Evolutionary conservation across 2,888 invertebrate genomes (phyloP), one percentile per base, ranked within the genome.

Genomic region (Drosophila austrosaltans): DNA sequence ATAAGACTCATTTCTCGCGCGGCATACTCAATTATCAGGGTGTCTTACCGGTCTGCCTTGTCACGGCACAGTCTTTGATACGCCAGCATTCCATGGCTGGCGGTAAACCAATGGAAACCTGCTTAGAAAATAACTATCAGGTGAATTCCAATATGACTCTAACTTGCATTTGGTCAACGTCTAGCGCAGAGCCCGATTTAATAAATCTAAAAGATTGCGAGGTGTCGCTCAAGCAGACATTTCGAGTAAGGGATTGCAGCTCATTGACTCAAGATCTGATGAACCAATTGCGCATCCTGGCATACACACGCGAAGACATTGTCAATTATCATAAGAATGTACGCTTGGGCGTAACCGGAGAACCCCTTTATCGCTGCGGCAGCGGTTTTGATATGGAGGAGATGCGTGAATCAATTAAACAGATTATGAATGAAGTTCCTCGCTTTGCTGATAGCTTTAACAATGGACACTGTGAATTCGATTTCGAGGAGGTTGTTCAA

Each of bases 231-330:
- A 81, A 74, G 42, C 92, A 92, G 72, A 81, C 82, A 0, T 89
- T 92, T 73, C 76, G 83, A 2, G 75, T 92, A 0, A 78, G 79
- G 4, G 86, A 90, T 2, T 82, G 87, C 22, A 74, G 81, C 12
- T 72, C 89, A 0, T 48, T 83, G 20, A 90, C 91, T 1, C 78
- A 90, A 66, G 87, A 91, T 53, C 89, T 92, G n/a, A 86, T 92
- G 82, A 87, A 87, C 58, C 91, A 92, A 69, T 65, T 92, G 58
- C 78, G 87, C 8, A 87, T 91, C 2, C 61, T 92, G n/a, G 76
- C 83, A 10, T 83, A 80, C 2, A 91, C 93, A 59, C 90, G 91
- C n/a, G 90, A 91, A 36, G 91, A 91, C 62, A 92, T 92, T 62
- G 64, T 92, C 12, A 79, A 76, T n/a, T 91, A 80, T 62, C 91